Conservation (phyloP, 2,797 vertebrate species). For the Triplophysa bombifrons region DNA sequence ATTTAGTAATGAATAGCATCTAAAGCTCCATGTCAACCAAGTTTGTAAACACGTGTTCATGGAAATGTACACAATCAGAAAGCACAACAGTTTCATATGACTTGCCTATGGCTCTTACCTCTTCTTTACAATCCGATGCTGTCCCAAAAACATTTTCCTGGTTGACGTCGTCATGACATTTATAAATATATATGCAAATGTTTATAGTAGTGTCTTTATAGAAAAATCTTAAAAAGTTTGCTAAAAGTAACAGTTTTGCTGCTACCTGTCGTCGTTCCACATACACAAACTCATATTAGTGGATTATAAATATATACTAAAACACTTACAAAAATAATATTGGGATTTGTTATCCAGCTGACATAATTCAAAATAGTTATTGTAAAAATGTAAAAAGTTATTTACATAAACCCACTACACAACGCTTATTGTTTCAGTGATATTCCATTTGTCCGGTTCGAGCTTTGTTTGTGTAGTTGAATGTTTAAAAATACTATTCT, state of each 20-base stretch:
- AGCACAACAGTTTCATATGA: background rate
- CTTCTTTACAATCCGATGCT: constrained; percentile 72
- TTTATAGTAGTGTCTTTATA: background rate
- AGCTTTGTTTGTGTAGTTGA: background rate
- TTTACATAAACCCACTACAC: background rate
- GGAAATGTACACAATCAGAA: background rate
- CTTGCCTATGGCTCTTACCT: constrained; percentile 55
- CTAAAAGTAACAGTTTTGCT: background rate
- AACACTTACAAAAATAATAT: background rate
- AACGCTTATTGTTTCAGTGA: background rate
- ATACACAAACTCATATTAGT: background rate
- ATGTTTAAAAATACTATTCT: background rate
- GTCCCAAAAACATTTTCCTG: constrained; percentile 77
- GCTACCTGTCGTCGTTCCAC: constrained; percentile 1
- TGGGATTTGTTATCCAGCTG: background rate
- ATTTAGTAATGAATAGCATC: background rate
- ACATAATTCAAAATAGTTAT: background rate
- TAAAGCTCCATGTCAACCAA: background rate
- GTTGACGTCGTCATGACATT: constrained; percentile 54
- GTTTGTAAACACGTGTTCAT: constrained; percentile 6
- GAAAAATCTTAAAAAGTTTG: background rate
- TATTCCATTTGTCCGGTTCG: background rate
- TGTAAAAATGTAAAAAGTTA: too few species aligned
- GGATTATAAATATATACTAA: background rate
- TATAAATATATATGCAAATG: background rate